Percentiles rank a stretch among this genome's conserved stretches.
phyloP scores from a whole-genome alignment of 2,113 vertebrate species.

The Indicator maculatus region DNA sequence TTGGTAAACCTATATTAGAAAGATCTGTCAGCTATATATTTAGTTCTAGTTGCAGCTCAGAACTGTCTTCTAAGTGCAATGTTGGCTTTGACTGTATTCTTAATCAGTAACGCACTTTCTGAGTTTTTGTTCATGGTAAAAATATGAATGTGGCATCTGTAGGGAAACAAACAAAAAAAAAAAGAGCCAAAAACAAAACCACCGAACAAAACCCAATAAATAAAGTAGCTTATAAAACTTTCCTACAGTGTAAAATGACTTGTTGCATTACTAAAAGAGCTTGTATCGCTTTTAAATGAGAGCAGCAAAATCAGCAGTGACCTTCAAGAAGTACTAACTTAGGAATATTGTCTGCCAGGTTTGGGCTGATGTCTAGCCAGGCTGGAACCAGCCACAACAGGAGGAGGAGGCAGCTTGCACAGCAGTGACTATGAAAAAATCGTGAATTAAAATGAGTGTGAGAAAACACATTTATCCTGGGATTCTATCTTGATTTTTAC shows the following conservation, averaged over 20 bases:
- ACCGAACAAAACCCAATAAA: too few species aligned
- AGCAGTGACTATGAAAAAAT: not conserved
- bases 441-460: not conserved
- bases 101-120: not conserved
- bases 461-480: not conserved
- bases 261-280: not conserved
- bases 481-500: not conserved
- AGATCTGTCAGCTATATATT: not conserved
- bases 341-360: not conserved
- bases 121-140: not conserved
- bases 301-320: not conserved
- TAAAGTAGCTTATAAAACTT: not conserved
- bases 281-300: not conserved
- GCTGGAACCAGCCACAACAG: not conserved
- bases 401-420: not conserved
- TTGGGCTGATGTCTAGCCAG: constrained; percentile 22
- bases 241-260: not conserved
- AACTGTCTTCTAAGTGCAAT: not conserved
- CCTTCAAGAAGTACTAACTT: not conserved
- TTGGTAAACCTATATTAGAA: not conserved
- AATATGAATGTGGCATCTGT: not conserved
- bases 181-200: too few species aligned
- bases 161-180: not conserved
- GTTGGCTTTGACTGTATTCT: not conserved
- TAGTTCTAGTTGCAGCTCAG: not conserved